These are phyloP conservation scores for Boleophthalmus pectinirostris DNA, from an alignment of 2,113 vertebrate species.

Conservation along the genomic window DNA sequence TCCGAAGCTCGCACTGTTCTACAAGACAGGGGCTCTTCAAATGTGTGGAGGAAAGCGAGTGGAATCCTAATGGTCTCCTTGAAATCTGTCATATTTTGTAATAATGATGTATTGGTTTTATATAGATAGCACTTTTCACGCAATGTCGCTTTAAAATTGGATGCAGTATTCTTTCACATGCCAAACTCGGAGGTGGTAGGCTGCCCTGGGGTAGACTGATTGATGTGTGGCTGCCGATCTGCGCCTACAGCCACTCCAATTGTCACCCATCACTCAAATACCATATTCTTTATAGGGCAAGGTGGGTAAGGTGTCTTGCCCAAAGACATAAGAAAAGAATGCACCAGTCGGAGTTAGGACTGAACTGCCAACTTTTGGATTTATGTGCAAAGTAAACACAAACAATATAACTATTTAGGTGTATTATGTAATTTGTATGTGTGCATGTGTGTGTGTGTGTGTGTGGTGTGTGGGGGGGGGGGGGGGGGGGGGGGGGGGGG, in stretches of 20 bases:
- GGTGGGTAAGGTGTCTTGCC: background rate
- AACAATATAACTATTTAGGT: background rate
- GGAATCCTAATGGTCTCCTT: background rate
- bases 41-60: background rate
- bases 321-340: background rate
- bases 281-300: background rate
- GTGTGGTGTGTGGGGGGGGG: no score
- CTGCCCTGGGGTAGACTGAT: background rate
- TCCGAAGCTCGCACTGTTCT: conserved; percentile 46
- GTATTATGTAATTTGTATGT: no score
- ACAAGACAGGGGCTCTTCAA: conserved; percentile 10
- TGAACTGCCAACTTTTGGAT: background rate
- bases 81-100: background rate
- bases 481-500: no score
- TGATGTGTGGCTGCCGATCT: background rate
- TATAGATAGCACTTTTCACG: background rate
- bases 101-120: background rate
- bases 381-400: background rate
- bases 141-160: background rate
- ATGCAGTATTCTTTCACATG: background rate
- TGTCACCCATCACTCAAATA: background rate
- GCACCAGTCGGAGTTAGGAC: background rate
- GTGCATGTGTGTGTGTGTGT: no score
- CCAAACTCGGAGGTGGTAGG: background rate
- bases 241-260: background rate